Evolutionary conservation across 2,797 vertebrate genomes (phyloP).

Genomic region (Squalus acanthias): DNA sequence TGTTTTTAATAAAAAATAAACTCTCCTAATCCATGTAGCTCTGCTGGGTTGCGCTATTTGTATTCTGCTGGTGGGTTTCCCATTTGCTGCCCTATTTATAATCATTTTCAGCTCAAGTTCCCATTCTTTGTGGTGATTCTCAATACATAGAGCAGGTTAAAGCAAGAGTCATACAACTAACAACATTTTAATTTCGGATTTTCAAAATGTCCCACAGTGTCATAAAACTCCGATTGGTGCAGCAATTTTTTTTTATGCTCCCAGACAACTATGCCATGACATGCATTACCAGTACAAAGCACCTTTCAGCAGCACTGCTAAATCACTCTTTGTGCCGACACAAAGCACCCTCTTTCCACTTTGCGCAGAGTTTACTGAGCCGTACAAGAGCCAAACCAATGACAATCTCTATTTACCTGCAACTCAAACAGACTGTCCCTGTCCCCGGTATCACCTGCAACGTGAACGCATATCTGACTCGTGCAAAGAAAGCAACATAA

Average conservation of each 20-base stretch:
- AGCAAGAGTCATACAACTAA: background rate
- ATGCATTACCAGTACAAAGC: background rate
- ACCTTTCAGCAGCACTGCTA: too few species aligned
- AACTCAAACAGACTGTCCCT: background rate
- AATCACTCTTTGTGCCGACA: background rate
- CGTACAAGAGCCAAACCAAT: background rate
- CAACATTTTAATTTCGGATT: background rate
- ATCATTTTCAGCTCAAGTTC: background rate
- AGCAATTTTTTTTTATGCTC: background rate
- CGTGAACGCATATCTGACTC: background rate
- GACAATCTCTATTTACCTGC: background rate
- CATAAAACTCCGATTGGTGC: background rate
- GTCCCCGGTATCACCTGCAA: background rate
- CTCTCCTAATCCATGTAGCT: background rate
- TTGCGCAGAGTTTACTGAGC: background rate
- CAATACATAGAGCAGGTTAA: background rate
- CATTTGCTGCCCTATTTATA: background rate
- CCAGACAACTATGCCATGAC: background rate
- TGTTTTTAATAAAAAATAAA: background rate
- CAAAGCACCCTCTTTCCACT: constrained; percentile 3
- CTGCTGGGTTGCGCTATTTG: background rate
- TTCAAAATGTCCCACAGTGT: background rate
- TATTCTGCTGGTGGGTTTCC: background rate
- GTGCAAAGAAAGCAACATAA: too few species aligned
- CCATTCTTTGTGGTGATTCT: background rate